These are phyloP conservation scores for Cristatella mucedo DNA, from an alignment of 2,888 invertebrate species.

Conservation along the genomic window DNA sequence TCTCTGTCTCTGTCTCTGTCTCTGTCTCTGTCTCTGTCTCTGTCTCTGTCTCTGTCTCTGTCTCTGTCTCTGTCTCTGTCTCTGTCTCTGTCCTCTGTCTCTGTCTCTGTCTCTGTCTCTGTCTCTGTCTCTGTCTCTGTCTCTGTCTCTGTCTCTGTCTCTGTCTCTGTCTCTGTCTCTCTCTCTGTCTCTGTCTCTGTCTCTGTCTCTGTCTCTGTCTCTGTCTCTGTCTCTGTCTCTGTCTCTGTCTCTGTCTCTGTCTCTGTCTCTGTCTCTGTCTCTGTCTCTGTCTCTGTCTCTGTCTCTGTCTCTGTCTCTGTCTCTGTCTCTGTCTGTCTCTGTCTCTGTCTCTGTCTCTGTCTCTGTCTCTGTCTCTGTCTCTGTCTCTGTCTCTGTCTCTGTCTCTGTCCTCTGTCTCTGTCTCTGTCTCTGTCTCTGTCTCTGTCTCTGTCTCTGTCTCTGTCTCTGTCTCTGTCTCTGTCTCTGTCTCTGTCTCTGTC, in stretches of 20 bases:
- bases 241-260: background rate
- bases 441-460: too few species aligned
- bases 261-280: background rate
- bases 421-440: too few species aligned
- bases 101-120: constrained; percentile 7
- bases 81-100: too few species aligned
- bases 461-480: constrained; percentile 4
- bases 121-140: constrained; percentile 10
- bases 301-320: background rate
- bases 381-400: constrained; percentile 3
- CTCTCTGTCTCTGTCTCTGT: constrained; percentile 8
- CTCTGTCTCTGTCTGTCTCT: background rate
- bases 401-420: too few species aligned
- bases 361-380: constrained; percentile 2
- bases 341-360: background rate
- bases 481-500: constrained; percentile 8
- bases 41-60: background rate
- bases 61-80: background rate
- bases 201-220: constrained; percentile 1
- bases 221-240: constrained; percentile 9
- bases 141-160: constrained; percentile 9
- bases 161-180: constrained; percentile 7
- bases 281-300: background rate
- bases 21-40: constrained; percentile 9
- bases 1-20: constrained; percentile 11